phyloP scores from a whole-genome alignment of 2,888 invertebrate genomes.

The Chelonus formosanus region DNA sequence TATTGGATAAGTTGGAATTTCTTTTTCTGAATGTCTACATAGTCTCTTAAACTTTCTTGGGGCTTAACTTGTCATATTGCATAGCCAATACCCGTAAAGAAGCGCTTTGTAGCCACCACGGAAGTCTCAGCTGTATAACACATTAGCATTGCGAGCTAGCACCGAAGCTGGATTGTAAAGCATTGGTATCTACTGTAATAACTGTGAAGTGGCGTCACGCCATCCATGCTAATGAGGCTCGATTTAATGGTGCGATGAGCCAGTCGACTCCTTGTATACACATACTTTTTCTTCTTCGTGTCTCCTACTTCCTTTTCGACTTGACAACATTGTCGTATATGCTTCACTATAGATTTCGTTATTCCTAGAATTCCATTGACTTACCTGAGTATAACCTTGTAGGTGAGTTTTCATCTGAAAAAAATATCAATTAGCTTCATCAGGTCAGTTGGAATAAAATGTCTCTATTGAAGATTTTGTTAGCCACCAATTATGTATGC shows the following conservation, averaged over 20 bases:
- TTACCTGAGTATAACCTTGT: too few relatives aligned
- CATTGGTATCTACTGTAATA: constrained; percentile 62
- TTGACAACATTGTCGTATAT: constrained; percentile 5
- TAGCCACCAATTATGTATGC: too few relatives aligned
- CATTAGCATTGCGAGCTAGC: constrained; percentile 62
- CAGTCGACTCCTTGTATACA: constrained; percentile 38
- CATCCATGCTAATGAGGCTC: constrained; percentile 58
- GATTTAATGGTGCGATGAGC: constrained; percentile 53
- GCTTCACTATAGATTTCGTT: constrained; percentile 9
- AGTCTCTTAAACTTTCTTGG: too few relatives aligned
- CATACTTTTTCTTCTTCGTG: constrained; percentile 29
- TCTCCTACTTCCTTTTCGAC: constrained; percentile 2
- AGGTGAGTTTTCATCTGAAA: too few relatives aligned
- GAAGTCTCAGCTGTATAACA: constrained; percentile 58
- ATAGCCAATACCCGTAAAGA: constrained; percentile 53
- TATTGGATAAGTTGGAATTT: too few relatives aligned
- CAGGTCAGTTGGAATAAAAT: too few relatives aligned
- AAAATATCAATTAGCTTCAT: too few relatives aligned
- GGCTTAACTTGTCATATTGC: constrained; percentile 37
- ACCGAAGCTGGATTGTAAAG: constrained; percentile 61
- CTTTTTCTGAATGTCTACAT: too few relatives aligned
- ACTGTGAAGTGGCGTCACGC: constrained; percentile 60
- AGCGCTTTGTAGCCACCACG: constrained; percentile 57
- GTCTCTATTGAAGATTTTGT: too few relatives aligned
- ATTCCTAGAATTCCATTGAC: not conserved